Conservation (phyloP, 2,113 vertebrate genomes). For the Toxotes jaculatrix region DNA sequence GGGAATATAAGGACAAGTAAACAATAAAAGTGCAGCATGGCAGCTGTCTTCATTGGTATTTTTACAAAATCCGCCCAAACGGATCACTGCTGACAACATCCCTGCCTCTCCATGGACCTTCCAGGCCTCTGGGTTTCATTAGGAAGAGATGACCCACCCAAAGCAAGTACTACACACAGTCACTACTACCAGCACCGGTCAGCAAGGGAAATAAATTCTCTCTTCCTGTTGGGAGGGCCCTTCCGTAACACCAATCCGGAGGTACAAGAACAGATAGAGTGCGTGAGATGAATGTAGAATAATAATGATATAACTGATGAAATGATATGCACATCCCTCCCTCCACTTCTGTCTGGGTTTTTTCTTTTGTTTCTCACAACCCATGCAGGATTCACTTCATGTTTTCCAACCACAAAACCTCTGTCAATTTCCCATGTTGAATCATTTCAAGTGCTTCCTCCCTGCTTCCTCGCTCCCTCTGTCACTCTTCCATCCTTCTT, state of each 20-base stretch:
- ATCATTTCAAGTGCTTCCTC: constrained; percentile 43
- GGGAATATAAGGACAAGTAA: not conserved
- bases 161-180: constrained; percentile 31
- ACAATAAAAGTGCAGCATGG: not conserved
- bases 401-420: constrained; percentile 21
- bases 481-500: not conserved
- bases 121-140: constrained; percentile 39
- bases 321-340: not conserved
- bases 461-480: not conserved
- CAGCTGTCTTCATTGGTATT: constrained; percentile 18
- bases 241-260: constrained; percentile 27
- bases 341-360: not conserved
- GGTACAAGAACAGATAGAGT: not conserved
- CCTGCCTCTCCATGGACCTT: constrained; percentile 7
- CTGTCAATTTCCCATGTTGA: not conserved
- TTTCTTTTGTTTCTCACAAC: not conserved
- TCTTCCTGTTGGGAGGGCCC: constrained; percentile 52
- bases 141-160: constrained; percentile 46
- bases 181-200: constrained; percentile 6
- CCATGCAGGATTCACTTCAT: not conserved
- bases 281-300: not conserved
- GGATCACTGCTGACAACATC: constrained; percentile 9
- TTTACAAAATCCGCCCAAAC: constrained; percentile 35
- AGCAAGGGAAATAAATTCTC: constrained; percentile 47
- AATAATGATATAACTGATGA: not conserved